A percentile compares a stretch with the other conserved stretches of the same genome.
Evolutionary conservation across 2,797 vertebrate species (phyloP).

Genomic region (Helostoma temminkii): DNA sequence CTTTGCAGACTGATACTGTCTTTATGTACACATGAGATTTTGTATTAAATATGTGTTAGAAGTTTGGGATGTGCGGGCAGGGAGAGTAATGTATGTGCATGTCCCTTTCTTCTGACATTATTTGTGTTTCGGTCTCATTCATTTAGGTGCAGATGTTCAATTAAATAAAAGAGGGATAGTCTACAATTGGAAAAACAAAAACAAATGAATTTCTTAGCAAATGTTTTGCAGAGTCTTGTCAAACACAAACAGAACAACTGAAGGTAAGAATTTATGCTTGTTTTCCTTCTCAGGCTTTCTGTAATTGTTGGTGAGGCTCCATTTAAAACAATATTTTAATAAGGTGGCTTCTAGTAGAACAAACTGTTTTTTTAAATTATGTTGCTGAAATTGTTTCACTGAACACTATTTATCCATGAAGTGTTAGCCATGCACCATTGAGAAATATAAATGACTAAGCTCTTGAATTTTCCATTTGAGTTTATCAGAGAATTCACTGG

Average conservation of each 20-base stretch:
- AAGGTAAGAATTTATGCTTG: conserved; percentile 75
- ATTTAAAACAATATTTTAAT: background rate
- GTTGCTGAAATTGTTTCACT: background rate
- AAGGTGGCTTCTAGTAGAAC: background rate
- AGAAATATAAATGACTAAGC: conserved; percentile 21
- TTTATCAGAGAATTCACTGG: conserved; percentile 15
- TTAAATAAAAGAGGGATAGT: background rate
- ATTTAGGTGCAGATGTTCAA: background rate
- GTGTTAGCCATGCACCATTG: background rate
- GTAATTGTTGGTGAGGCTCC: background rate
- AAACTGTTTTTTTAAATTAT: background rate
- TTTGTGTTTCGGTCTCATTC: background rate
- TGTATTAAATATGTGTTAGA: background rate
- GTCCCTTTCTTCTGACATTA: background rate
- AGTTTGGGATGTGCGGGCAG: background rate
- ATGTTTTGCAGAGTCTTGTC: conserved; percentile 77
- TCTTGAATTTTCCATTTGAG: conserved; percentile 2
- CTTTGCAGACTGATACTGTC: conserved; percentile 29
- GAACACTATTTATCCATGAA: background rate
- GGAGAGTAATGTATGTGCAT: background rate
- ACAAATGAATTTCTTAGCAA: background rate
- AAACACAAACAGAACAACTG: conserved; percentile 72
- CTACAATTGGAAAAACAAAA: background rate
- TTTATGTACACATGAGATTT: background rate
- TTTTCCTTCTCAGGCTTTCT: background rate